These are phyloP conservation scores for Glyphotaelius pellucidus DNA, from an alignment of 2,888 invertebrate species.

Conservation along the genomic window DNA sequence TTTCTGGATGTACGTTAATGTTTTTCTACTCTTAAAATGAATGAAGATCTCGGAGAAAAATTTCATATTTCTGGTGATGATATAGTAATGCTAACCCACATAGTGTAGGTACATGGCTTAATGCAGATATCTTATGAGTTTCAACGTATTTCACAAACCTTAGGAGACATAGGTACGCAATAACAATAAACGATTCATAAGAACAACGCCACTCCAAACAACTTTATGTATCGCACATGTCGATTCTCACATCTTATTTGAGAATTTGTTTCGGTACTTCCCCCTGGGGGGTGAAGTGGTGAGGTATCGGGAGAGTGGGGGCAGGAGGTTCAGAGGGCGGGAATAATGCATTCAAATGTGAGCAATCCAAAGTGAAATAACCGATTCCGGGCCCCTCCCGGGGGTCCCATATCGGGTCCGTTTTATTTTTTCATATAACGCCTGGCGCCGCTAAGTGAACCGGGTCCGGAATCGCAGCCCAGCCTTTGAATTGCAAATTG, in stretches of 20 bases:
- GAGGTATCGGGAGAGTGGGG: neutral
- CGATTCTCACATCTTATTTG: constrained; percentile 47
- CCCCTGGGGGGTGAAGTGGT: neutral
- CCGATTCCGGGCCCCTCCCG: constrained; percentile 73
- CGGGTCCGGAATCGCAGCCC: constrained; percentile 61
- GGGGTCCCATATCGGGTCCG: constrained; percentile 74
- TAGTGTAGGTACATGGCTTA: neutral
- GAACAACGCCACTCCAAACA: constrained; percentile 27
- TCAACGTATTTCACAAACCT: neutral
- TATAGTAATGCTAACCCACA: neutral
- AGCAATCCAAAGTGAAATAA: constrained; percentile 73
- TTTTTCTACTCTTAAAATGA: too few relatives aligned
- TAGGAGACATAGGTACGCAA: neutral
- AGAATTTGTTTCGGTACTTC: constrained; percentile 15
- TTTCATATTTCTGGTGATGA: neutral
- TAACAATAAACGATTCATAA: neutral
- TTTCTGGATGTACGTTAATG: too few relatives aligned
- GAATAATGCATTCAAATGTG: constrained; percentile 74
- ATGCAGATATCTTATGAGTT: neutral
- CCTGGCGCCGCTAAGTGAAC: constrained; percentile 48
- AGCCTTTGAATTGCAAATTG: constrained; percentile 64
- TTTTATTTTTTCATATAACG: constrained; percentile 75
- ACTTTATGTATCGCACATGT: constrained; percentile 36
- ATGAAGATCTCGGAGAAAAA: neutral
- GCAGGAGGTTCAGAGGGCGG: constrained; percentile 39